Evolutionary conservation across 2,113 vertebrate genomes (phyloP).

Genomic region (Coptodon bakossiorum): DNA sequence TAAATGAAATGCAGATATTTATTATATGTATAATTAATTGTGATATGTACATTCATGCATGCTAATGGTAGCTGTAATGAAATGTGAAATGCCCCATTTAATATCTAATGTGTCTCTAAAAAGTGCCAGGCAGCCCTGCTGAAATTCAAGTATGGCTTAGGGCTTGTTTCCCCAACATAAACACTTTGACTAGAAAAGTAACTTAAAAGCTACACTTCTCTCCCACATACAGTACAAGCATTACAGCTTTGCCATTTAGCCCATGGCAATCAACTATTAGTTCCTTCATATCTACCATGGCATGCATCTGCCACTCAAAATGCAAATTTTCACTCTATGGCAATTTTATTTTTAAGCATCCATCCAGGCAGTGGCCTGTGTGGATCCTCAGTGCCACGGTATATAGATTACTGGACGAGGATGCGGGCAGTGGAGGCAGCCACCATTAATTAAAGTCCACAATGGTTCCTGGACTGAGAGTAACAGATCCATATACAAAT

Average conservation of each 20-base stretch:
- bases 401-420: conserved; percentile 61
- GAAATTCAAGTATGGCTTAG: conserved; percentile 27
- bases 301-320: conserved; percentile 56
- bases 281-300: conserved; percentile 32
- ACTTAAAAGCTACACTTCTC: conserved; percentile 14
- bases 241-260: conserved; percentile 4
- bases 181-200: conserved; percentile 23
- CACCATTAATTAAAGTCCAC: conserved; percentile 73
- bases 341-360: conserved; percentile 30
- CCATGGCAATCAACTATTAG: conserved; percentile 33
- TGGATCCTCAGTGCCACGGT: conserved; percentile 15
- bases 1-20: neutral
- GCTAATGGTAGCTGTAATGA: conserved; percentile 23
- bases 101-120: conserved; percentile 31
- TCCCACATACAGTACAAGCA: conserved; percentile 5
- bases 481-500: conserved; percentile 71
- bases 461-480: conserved; percentile 57
- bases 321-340: conserved; percentile 49
- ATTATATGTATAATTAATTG: conserved; percentile 12
- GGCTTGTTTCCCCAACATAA: conserved; percentile 28
- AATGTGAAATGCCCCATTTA: conserved; percentile 35
- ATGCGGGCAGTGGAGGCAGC: conserved; percentile 44
- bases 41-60: conserved; percentile 15
- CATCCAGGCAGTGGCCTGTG: neutral
- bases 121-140: conserved; percentile 2